Base-by-base conservation (phyloP, 2,113 vertebrate species). In the Lagopus leucura region DNA sequence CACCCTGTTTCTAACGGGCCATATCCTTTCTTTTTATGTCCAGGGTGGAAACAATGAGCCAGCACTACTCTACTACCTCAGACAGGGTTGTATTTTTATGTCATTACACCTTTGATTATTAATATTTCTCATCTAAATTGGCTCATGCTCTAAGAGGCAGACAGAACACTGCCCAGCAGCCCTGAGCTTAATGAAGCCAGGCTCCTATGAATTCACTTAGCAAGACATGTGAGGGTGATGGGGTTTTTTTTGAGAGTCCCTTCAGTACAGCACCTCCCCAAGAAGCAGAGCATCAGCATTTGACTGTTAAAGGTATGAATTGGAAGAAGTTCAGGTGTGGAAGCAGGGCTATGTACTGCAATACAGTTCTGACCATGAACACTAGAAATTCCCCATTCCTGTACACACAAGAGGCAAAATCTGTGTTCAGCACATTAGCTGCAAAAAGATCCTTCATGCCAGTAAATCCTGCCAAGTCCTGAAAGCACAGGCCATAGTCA, bases 201-300 rank as follows among this genome's bases (percentile, higher is more conserved):
- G 0, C 25, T 89, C 17, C 40, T 21, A 4, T 42, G 43, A 8
- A 9, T 42, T 28, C 9, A 6, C 24, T 63, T 14, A 0, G 6
- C 5, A 45, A 43, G 21, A 2, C 11, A 8, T 0, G 11, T 2
- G 10, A 42, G 52, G 25, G 38, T 3, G 61, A 15, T 12, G 0
- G 9, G 4, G 4, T 38, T 16, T 1, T 3, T 40, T 28, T 38
- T 24, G 24, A 55, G 34, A 40, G 48, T 52, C 21, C 28, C 25
- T 22, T n/a, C 32, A 30, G 21, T 4, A 42, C 61, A 40, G 1
- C 12, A 28, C 24, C 4, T 50, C 20, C 24, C 30, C 55, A 20
- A 16, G 42, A 34, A 52, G 16, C 63, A 64, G 36, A 20, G n/a
- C 24, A n/a, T 70, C 55, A 66, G 40, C 65, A 6, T 40, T 55